A percentile compares a stretch with the other conserved stretches of the same genome.
These are phyloP conservation scores for Phymatocera aterrima DNA, from an alignment of 2,888 invertebrate species.

Conservation along the genomic window DNA sequence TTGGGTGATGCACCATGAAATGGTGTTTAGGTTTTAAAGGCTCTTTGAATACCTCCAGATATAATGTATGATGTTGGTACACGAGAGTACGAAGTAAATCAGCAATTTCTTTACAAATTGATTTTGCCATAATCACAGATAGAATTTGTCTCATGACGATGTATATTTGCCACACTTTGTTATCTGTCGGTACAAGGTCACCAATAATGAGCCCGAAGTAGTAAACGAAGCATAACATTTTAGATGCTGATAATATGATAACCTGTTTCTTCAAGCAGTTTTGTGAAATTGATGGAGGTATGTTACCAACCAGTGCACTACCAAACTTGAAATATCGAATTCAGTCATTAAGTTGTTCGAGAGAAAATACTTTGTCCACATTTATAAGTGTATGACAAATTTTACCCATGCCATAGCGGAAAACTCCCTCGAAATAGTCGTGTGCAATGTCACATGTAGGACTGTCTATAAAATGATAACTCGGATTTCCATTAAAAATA, in stretches of 20 bases:
- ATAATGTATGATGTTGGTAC: constrained; percentile 42
- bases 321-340: constrained; percentile 45
- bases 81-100: constrained; percentile 28
- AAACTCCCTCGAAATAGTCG: constrained; percentile 47
- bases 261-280: constrained; percentile 42
- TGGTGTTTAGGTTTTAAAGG: constrained; percentile 26
- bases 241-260: constrained; percentile 48
- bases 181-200: constrained; percentile 23
- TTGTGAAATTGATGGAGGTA: constrained; percentile 41
- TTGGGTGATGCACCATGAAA: constrained; percentile 34
- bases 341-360: constrained; percentile 43
- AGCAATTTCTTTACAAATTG: constrained; percentile 1
- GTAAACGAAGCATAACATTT: constrained; percentile 49
- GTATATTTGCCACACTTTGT: constrained; percentile 23
- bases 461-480: constrained; percentile 7
- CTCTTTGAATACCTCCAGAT: constrained; percentile 35
- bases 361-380: background rate
- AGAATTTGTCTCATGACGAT: constrained; percentile 36
- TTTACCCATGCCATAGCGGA: constrained; percentile 29
- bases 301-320: constrained; percentile 26
- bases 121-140: constrained; percentile 13
- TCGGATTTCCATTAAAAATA: background rate
- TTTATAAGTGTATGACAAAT: constrained; percentile 25
- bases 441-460: constrained; percentile 43
- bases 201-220: constrained; percentile 49